These are phyloP conservation scores for Carcharodon carcharias DNA, from an alignment of 2,797 vertebrate species.

Conservation along the genomic window DNA sequence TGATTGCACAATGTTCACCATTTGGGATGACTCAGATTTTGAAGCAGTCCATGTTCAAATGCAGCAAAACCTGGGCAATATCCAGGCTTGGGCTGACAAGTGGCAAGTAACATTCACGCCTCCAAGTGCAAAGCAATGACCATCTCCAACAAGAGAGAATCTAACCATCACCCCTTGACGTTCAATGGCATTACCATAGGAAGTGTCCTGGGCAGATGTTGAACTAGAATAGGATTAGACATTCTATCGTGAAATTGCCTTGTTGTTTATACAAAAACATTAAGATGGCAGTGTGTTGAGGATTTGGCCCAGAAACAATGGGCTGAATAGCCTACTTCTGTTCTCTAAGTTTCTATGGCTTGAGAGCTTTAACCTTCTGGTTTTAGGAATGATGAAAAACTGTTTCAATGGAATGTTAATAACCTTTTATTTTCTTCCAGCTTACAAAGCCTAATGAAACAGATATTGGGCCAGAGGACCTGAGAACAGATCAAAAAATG, in stretches of 20 bases:
- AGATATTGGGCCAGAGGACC: conserved; percentile 19
- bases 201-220: neutral
- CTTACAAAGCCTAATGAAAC: conserved; percentile 9
- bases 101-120: too few relatives aligned
- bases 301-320: neutral
- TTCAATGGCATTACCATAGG: neutral
- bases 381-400: conserved; percentile 39
- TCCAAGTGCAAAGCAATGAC: too few relatives aligned
- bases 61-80: too few relatives aligned
- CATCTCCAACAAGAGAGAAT: too few relatives aligned
- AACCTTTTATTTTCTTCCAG: conserved; percentile 24
- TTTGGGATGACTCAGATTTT: too few relatives aligned
- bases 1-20: too few relatives aligned
- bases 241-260: conserved; percentile 16
- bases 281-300: neutral
- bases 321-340: neutral
- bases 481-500: neutral
- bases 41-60: too few relatives aligned
- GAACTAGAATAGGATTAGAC: neutral
- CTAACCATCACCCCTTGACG: too few relatives aligned
- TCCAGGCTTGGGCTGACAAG: too few relatives aligned
- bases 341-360: neutral
- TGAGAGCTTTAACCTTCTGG: conserved; percentile 46
- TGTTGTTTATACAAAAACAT: neutral
- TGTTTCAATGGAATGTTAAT: neutral